A percentile compares a stretch with the other conserved stretches of the same genome.
Conservation (phyloP, 2,797 vertebrate genomes). For the Eulemur coronatus region DNA sequence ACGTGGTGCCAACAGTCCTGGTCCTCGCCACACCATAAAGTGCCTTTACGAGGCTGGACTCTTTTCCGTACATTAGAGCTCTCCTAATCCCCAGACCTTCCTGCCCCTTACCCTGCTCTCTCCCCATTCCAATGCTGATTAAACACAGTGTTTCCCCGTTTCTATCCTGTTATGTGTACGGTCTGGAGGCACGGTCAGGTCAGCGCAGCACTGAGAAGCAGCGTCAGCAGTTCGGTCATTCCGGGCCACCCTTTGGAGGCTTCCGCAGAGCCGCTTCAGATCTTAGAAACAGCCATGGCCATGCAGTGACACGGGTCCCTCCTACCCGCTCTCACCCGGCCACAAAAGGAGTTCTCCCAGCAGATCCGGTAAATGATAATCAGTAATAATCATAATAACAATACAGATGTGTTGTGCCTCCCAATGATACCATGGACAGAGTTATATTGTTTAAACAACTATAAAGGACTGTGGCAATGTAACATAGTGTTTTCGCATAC, state of each 20-base stretch:
- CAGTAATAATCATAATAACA: not conserved
- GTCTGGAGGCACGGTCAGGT: not conserved
- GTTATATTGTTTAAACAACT: not conserved
- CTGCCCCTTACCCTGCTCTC: not conserved
- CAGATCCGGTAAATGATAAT: not conserved
- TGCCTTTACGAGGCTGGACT: not conserved
- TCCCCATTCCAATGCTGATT: not conserved
- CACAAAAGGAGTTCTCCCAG: not conserved
- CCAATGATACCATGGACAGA: not conserved
- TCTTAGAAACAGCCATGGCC: not conserved
- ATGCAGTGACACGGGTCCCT: not conserved
- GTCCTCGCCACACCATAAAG: slow-evolving; percentile 1
- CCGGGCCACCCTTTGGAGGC: not conserved
- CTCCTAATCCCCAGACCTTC: not conserved
- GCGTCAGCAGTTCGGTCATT: not conserved
- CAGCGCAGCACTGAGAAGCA: not conserved
- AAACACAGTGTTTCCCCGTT: not conserved
- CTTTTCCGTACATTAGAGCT: not conserved
- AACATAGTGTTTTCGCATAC: not conserved
- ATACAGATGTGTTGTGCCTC: not conserved
- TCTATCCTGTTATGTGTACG: not conserved
- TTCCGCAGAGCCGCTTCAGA: not conserved
- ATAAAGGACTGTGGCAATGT: not conserved
- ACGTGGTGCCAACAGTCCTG: not conserved
- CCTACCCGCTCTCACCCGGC: not conserved